phyloP scores from a whole-genome alignment of 2,113 vertebrate species.

The Dunckerocampus dactyliophorus region DNA sequence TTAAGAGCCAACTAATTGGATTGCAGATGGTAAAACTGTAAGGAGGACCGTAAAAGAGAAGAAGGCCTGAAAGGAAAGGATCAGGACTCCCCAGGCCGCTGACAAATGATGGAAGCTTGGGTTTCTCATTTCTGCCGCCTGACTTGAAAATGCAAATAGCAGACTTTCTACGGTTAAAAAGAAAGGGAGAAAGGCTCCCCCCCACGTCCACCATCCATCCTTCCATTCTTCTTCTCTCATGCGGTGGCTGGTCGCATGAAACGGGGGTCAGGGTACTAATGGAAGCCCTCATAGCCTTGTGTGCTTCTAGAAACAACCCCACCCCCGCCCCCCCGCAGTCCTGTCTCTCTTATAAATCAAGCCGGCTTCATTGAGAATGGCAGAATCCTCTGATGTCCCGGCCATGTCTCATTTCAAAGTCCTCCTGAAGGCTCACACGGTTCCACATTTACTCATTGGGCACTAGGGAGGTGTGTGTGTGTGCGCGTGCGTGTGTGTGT shows the following conservation, averaged over 20 bases:
- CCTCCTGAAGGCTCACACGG: constrained; percentile 60
- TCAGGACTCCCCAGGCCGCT: constrained; percentile 44
- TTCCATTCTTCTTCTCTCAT: constrained; percentile 48
- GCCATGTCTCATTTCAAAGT: constrained; percentile 74
- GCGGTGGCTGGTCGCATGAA: constrained; percentile 57
- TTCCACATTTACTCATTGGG: constrained; percentile 61
- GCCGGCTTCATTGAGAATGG: constrained; percentile 58
- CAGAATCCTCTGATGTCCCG: constrained; percentile 67
- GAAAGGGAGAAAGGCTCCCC: constrained; percentile 17
- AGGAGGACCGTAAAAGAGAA: constrained; percentile 57
- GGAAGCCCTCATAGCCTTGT: constrained; percentile 74
- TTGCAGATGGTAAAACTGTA: constrained; percentile 66
- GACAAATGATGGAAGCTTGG: constrained; percentile 53
- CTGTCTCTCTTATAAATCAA: constrained; percentile 75
- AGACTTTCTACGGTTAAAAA: constrained; percentile 54
- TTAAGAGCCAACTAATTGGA: constrained; percentile 74
- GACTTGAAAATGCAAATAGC: constrained; percentile 65
- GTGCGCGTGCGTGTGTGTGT: constrained; percentile 4
- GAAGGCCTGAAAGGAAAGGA: constrained; percentile 18
- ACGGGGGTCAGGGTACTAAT: constrained; percentile 78
- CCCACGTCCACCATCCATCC: constrained; percentile 47
- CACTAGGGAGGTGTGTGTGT: constrained; percentile 42
- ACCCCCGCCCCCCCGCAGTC: constrained; percentile 38
- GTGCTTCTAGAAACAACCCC: constrained; percentile 68
- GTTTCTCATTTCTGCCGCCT: constrained; percentile 55